Conservation (phyloP, 2,888 invertebrate genomes). For the Cerceris rybyensis region DNA sequence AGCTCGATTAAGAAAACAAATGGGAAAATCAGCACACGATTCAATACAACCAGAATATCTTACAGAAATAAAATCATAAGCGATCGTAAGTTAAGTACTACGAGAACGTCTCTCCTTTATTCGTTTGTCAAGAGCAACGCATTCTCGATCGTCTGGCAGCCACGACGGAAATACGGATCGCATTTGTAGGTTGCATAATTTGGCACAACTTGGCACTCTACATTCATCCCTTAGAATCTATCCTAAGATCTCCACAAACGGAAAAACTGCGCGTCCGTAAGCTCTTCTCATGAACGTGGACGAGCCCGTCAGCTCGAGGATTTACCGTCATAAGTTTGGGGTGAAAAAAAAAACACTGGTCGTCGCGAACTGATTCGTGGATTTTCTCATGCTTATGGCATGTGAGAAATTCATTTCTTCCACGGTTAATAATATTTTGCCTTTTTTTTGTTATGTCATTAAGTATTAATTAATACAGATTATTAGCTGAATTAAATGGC, state of each 20-base stretch:
- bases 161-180: conserved; percentile 5
- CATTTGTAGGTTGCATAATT: conserved; percentile 22
- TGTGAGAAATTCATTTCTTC: neutral
- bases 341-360: neutral
- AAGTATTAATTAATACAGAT: too few species aligned
- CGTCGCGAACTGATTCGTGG: neutral
- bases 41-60: too few species aligned
- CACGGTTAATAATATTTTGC: neutral
- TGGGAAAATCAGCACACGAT: too few species aligned
- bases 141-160: neutral
- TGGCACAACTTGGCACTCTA: conserved; percentile 19
- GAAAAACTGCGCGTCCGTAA: conserved; percentile 12
- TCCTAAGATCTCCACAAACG: conserved; percentile 5
- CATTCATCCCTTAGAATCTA: conserved; percentile 16
- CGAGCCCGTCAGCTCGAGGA: neutral
- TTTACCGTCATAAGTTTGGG: conserved; percentile 2
- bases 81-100: too few species aligned
- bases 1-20: too few species aligned
- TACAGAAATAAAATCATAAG: too few species aligned
- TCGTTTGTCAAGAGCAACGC: neutral
- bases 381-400: neutral
- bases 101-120: neutral
- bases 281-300: conserved; percentile 16
- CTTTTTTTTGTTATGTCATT: too few species aligned
- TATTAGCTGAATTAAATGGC: too few species aligned